Evolutionary conservation across 2,888 invertebrate genomes (phyloP), one percentile per base, ranked within the genome.

Genomic region (Amaurobius ferox): DNA sequence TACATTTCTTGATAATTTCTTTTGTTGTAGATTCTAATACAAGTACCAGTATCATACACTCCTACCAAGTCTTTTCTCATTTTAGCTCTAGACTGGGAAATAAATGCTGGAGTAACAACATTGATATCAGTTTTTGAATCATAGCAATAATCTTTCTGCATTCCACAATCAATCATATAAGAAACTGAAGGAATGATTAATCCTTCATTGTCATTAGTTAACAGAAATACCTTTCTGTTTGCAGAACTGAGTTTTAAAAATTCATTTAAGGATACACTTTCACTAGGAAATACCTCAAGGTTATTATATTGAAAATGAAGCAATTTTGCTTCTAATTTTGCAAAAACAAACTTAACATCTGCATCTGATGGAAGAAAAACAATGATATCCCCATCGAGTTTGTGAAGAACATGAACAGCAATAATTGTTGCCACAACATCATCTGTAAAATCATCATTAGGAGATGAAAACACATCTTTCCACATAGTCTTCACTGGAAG

Each of bases 1-100:
- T 68, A 29, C 86, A 86, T 86, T 61, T 86, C 70, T 3, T 73
- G 66, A 64, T 62, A 86, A 40, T 86, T 68, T n/a, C 62, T 39
- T 55, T 86, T 79, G 29, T 44, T 79, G 30, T 76, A 86, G 1
- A 86, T 61, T 6, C 86, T 74, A 35, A 79, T 79, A 23, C 79
- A 86, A 28, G 71, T 29, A 28, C 73, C 86, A 9, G 40, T 9
- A 40, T 26, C 9, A 6, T 11, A 28, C 7, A 26, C 19, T 16
- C 68, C 68, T 16, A 40, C 68, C 13, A 68, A 68, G 28, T 28
- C 13, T 28, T 40, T 40, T 40, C 40, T 9, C 9, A 68, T 3
- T 13, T 40, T 5, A 2, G 68, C 40, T 26, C 26, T 39, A 11
- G 68, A 9, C 5, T 68, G 39, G 11, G 68, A 68, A 0, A 40